A percentile compares a stretch with the other conserved stretches of the same genome.
Conservation (phyloP, 2,113 vertebrate genomes). For the Ornithorhynchus anatinus region DNA sequence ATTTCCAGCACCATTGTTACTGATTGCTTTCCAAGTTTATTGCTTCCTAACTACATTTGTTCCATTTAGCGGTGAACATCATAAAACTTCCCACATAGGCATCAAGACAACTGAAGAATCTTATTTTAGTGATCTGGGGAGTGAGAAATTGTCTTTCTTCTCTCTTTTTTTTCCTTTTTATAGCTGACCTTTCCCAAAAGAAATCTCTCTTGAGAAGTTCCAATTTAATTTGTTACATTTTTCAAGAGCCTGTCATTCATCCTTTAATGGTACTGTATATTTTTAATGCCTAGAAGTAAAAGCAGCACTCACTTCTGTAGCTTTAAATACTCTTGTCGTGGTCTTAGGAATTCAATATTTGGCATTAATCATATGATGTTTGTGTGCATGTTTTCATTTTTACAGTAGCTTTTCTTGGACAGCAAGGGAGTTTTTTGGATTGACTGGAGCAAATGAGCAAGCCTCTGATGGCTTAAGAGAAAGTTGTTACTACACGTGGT, state of each 20-base stretch:
- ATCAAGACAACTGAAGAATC: slow-evolving; percentile 33
- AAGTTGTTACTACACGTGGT: no score
- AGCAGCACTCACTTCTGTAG: background rate
- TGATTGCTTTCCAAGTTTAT: slow-evolving; percentile 24
- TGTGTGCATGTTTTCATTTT: background rate
- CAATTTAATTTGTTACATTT: slow-evolving; percentile 44
- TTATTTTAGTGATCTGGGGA: slow-evolving; percentile 41
- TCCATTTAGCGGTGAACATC: slow-evolving; percentile 30
- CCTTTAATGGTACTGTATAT: slow-evolving; percentile 25
- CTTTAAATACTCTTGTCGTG: background rate
- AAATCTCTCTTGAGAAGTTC: slow-evolving; percentile 9
- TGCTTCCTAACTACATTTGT: slow-evolving; percentile 32
- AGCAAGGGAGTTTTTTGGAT: no score
- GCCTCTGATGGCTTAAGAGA: no score
- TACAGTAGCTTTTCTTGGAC: no score
- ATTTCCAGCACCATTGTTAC: background rate
- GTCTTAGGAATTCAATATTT: background rate
- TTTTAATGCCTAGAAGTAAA: slow-evolving; percentile 12
- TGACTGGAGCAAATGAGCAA: no score
- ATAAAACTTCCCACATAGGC: slow-evolving; percentile 35
- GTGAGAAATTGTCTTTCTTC: slow-evolving; percentile 21
- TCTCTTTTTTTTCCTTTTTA: slow-evolving; percentile 39
- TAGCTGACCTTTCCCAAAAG: slow-evolving; percentile 51
- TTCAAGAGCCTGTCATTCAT: slow-evolving; percentile 19
- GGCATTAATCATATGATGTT: background rate